These are phyloP conservation scores for Hirtodrosophila cameraria DNA, from an alignment of 2,888 invertebrate species.

Conservation along the genomic window DNA sequence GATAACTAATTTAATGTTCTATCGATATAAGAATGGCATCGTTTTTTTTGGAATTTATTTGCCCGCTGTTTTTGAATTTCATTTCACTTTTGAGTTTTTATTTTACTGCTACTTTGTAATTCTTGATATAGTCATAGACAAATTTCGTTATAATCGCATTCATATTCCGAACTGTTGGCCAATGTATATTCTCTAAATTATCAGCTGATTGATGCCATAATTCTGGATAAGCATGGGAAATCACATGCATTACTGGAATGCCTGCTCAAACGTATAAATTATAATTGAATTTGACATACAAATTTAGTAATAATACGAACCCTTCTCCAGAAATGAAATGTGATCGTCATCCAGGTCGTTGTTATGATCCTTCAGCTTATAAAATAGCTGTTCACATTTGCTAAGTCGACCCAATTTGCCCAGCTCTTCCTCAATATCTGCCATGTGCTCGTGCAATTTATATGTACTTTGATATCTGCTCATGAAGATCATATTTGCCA, in stretches of 20 bases:
- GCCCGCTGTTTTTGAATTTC: too few species aligned
- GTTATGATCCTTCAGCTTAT: conserved; percentile 86
- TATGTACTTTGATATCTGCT: conserved; percentile 91
- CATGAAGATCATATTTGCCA: conserved; percentile 91
- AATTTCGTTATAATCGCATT: conserved; percentile 43
- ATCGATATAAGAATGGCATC: too few species aligned
- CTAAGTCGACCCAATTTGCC: conserved; percentile 85
- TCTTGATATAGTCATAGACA: conserved; percentile 26
- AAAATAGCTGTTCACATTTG: conserved; percentile 88
- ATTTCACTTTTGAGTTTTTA: too few species aligned
- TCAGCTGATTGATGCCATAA: conserved; percentile 95
- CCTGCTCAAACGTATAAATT: conserved; percentile 12
- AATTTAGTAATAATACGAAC: conserved; percentile 54
- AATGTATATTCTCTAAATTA: conserved; percentile 84
- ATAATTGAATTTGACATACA: conserved; percentile 13
- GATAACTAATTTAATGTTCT: neutral
- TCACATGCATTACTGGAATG: conserved; percentile 92
- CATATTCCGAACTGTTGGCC: conserved; percentile 54
- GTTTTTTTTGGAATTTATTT: too few species aligned
- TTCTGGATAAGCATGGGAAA: conserved; percentile 94
- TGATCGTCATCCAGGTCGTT: conserved; percentile 96
- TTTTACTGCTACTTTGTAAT: too few species aligned
- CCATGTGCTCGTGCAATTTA: conserved; percentile 89
- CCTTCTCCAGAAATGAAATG: conserved; percentile 87
- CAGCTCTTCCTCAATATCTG: conserved; percentile 88